Conservation (phyloP, 2,113 vertebrate species). For the Perognathus longimembris region DNA sequence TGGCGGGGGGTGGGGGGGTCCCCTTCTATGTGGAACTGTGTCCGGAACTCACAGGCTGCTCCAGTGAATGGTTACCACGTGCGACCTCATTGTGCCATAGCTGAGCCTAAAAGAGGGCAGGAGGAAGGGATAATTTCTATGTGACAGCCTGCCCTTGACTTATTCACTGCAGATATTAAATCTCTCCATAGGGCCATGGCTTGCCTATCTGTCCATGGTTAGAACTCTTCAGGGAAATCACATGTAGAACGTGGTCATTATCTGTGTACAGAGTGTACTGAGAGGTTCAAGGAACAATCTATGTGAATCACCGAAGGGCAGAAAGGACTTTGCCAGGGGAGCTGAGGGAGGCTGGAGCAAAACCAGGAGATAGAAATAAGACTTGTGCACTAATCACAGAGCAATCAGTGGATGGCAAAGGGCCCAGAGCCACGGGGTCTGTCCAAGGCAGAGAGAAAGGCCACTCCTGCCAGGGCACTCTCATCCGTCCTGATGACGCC, state of each 20-base stretch:
- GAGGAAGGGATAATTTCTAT: background rate
- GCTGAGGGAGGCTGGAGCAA: background rate
- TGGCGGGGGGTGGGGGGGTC: background rate
- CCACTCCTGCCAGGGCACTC: background rate
- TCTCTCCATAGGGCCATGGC: background rate
- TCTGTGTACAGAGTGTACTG: background rate
- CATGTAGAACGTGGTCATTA: background rate
- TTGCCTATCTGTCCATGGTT: background rate
- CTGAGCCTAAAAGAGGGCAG: background rate
- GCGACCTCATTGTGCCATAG: background rate
- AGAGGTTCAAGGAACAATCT: conserved; percentile 37
- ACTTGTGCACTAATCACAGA: conserved; percentile 54
- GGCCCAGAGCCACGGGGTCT: conserved; percentile 8
- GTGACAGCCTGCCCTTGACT: background rate
- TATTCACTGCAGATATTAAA: background rate
- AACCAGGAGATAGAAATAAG: background rate
- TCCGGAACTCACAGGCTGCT: background rate
- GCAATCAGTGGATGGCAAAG: conserved; percentile 40
- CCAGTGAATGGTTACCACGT: background rate
- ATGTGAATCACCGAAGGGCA: conserved; percentile 43
- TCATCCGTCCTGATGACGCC: conserved; percentile 29
- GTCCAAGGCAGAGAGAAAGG: background rate
- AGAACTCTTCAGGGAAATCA: conserved; percentile 20
- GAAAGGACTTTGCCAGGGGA: background rate
- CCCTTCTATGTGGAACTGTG: no score